Evolutionary conservation across 2,113 vertebrate genomes (phyloP), one percentile per base, ranked within the genome.

Genomic region (Caracal caracal): DNA sequence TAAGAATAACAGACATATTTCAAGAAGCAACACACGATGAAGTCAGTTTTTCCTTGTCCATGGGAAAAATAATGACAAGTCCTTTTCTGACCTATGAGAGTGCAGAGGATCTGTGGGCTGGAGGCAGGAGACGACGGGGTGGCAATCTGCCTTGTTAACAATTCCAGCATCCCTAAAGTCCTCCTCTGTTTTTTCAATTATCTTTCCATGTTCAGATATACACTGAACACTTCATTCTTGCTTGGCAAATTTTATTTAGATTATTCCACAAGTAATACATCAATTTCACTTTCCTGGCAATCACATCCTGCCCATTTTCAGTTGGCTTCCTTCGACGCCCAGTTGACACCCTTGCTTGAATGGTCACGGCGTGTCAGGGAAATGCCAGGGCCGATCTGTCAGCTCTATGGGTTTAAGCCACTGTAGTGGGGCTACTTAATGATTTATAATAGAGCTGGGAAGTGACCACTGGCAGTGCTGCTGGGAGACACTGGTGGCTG

Each of bases 401-500:
- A 97, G 40, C 61, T 80, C 15, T 30, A 30, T 24, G 63, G 70
- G 61, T 81, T 73, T 65, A 51, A 84, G 83, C 40, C 56, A 93
- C 73, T 33, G n/a, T 20, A 33, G 59, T 43, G 63, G 40, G 75
- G 91, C 92, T 95, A 73, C 90, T 75, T 87, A 66, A 94, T 93
- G 92, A 95, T 92, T 85, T 89, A 53, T 75, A 81, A 65, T 5
- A 68, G 53, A 65, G 71, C 80, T 83, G 61, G 75, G 75, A 88
- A 95, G 85, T 3, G 71, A 68, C 79, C 90, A 49, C 76, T 70
- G 49, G 92, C 66, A 40, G 84, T 12, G 90, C 92, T 59, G 80
- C 68, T 24, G 79, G 88, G 93, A 97, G 97, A 96, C 11, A 28
- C 61, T 66, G 33, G 93, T 66, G 93, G 88, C 97, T 95, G 92